Evolutionary conservation across 2,888 invertebrate genomes (phyloP).

Genomic region (Lochmaea capreae): DNA sequence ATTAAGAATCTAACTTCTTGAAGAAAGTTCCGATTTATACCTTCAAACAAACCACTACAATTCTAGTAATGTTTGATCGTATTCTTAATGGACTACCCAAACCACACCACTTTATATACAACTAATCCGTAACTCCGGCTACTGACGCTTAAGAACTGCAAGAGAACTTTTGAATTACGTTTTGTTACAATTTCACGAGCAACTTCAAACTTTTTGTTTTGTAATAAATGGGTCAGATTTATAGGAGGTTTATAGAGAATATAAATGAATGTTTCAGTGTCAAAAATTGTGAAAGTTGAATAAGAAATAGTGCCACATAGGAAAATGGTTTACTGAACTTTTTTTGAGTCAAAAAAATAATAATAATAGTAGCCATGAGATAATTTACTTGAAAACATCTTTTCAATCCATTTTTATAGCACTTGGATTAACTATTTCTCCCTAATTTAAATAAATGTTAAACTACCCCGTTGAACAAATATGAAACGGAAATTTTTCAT

Average conservation of each 20-base stretch:
- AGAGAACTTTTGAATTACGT: not conserved
- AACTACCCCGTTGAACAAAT: too few species aligned
- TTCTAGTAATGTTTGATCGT: not conserved
- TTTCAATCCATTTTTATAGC: too few species aligned
- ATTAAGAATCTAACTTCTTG: not conserved
- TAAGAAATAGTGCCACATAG: too few species aligned
- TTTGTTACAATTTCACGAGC: not conserved
- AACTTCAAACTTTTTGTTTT: not conserved
- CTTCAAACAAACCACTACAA: slow-evolving; percentile 9
- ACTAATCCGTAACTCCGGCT: slow-evolving; percentile 16
- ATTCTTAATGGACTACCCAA: slow-evolving; percentile 10
- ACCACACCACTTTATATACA: slow-evolving; percentile 18
- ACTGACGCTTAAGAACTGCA: not conserved
- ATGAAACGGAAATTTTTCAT: not conserved
- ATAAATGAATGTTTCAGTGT: not conserved
- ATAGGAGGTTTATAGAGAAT: not conserved
- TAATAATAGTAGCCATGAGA: too few species aligned
- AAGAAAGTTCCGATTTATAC: not conserved
- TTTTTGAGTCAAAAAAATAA: too few species aligned
- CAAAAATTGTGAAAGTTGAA: too few species aligned
- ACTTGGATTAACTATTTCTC: too few species aligned
- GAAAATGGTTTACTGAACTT: too few species aligned
- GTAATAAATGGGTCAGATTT: not conserved
- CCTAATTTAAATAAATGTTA: too few species aligned
- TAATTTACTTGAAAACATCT: too few species aligned